Evolutionary conservation across 1,140 invertebrate genomes (phyloP).

Genomic region (Coboldia fuscipes): DNA sequence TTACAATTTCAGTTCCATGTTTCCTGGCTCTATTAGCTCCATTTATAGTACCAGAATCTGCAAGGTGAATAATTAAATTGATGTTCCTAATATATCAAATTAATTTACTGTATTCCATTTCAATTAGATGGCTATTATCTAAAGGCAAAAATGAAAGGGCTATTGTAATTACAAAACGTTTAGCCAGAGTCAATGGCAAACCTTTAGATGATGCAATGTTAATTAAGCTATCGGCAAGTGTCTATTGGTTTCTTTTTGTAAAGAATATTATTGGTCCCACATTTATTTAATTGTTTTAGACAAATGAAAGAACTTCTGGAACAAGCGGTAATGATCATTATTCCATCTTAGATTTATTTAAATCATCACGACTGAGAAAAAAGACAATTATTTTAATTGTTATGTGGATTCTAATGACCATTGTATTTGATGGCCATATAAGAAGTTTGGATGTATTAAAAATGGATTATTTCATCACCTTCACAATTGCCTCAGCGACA

Average conservation of each 20-base stretch:
- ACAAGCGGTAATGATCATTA: conserved; percentile 15
- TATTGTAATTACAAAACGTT: not conserved
- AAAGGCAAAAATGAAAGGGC: not conserved
- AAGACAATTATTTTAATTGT: conserved; percentile 30
- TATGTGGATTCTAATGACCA: conserved; percentile 31
- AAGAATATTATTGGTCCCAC: conserved; percentile 18
- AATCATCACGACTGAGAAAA: conserved; percentile 27
- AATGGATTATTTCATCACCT: conserved; percentile 42
- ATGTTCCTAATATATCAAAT: not conserved
- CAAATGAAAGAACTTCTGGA: conserved; percentile 5
- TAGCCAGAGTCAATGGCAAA: not conserved
- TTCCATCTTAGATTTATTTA: conserved; percentile 31
- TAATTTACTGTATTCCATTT: not conserved
- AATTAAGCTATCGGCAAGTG: not conserved
- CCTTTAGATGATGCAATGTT: not conserved
- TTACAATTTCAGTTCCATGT: not conserved
- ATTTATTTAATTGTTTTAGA: not conserved
- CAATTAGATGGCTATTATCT: not conserved
- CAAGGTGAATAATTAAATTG: not conserved
- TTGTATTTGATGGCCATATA: conserved; percentile 46
- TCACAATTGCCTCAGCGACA: conserved; percentile 40
- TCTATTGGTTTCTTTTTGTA: conserved; percentile 7
- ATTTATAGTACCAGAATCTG: conserved; percentile 1
- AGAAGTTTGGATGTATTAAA: conserved; percentile 37
- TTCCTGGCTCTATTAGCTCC: not conserved